Base-by-base conservation (phyloP, 2,888 invertebrate species). In the Cosmia pyralina region DNA sequence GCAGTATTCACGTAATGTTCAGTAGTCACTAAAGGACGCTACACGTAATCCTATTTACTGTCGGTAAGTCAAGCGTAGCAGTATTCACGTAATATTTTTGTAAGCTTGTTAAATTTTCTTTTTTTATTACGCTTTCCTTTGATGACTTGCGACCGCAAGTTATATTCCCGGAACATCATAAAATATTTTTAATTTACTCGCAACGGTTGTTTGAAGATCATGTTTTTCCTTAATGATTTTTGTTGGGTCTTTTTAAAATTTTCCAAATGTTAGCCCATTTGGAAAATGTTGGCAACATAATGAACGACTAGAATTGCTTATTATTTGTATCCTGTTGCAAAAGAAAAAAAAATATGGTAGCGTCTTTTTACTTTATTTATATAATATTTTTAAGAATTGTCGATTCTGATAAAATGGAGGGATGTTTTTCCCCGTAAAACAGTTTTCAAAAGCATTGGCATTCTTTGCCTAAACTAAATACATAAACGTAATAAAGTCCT, bases 221-320 rank as follows among this genome's bases (percentile, higher is more conserved):
- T 59, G 65, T 71, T 81, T 81, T 70, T 66, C 62, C 19, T 53
- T 73, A 71, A 77, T 66, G 34, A 65, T 81, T 64, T 72, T 75
- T 79, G 53, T 57, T 52, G 59, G 44, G 57, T 76, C 15, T 53
- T 52, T 65, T 44, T 44, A n/a, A n/a, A n/a, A n/a, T n/a, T n/a
- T n/a, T n/a, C n/a, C n/a, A n/a, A n/a, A n/a, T n/a, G n/a, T n/a
- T n/a, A n/a, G n/a, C n/a, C n/a, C 60, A 53, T 68, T 66, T 58
- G 15, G 34, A 15, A 34, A 55, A 72, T 72, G 50, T 63, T 65
- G 15, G 11, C 5, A 28, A 57, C 76, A 70, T 79, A n/a, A 62
- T 57, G 48, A 10, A 28, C 28, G 17, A 17, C n/a, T 52, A 28
- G 3, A 50, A 70, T n/a, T 58, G 10, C 13, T 13, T 48, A 48